Conservation (phyloP, 1,140 invertebrate species). For the Platyscapa corneri region DNA sequence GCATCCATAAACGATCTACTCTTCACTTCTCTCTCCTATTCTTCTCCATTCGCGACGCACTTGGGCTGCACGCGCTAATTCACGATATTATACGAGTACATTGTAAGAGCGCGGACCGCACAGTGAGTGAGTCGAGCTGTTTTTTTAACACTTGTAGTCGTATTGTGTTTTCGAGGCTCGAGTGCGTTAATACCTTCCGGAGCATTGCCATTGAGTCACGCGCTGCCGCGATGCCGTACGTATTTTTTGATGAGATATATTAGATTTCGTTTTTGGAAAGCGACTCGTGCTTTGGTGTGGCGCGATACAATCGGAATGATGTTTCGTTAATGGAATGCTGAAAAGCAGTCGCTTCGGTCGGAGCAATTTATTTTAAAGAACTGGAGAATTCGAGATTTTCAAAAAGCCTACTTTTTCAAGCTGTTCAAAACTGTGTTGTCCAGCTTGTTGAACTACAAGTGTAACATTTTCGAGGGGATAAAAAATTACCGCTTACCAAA, state of each 20-base stretch:
- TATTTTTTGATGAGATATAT: not conserved
- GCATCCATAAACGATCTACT: no score
- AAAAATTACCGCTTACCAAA: no score
- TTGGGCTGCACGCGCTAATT: not conserved
- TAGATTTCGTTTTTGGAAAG: not conserved
- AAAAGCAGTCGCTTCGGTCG: not conserved
- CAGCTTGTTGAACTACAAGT: no score
- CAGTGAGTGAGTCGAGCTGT: not conserved
- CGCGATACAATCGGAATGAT: not conserved
- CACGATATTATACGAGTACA: not conserved
- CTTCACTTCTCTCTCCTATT: not conserved
- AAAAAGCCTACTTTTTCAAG: not conserved
- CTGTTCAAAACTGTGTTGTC: no score
- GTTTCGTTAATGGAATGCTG: not conserved
- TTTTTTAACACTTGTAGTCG: conserved; percentile 18
- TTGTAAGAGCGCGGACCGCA: not conserved
- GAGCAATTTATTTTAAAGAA: not conserved
- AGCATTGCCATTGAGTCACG: not conserved
- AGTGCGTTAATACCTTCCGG: no score
- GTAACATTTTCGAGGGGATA: no score
- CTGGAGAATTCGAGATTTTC: not conserved
- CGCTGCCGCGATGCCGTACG: not conserved
- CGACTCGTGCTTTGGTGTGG: not conserved
- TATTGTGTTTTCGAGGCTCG: not conserved
- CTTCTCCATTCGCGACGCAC: not conserved